Conservation (phyloP, 2,888 invertebrate genomes). For the Latrodectus hesperus region DNA sequence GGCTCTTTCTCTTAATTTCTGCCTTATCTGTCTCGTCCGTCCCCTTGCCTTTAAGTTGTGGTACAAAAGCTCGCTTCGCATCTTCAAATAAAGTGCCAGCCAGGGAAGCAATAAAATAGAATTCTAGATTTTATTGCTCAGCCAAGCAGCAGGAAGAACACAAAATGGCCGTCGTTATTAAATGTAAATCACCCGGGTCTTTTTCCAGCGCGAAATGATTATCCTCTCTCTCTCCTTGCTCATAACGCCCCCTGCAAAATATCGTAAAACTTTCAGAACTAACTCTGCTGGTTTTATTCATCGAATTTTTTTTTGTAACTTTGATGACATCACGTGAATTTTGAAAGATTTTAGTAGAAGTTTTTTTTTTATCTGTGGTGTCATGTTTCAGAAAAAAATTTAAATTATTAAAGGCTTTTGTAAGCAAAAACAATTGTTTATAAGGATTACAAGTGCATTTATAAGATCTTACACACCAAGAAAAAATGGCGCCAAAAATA, state of each 20-base stretch:
- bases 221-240: not conserved
- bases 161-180: not conserved
- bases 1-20: not conserved
- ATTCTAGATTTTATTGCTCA: constrained; percentile 5
- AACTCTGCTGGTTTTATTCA: too few relatives aligned
- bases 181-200: constrained; percentile 5
- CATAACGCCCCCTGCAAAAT: not conserved
- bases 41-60: not conserved
- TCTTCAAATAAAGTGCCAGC: not conserved
- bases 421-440: too few relatives aligned
- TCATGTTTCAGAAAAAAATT: too few relatives aligned
- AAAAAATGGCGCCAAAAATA: too few relatives aligned
- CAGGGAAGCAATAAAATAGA: constrained; percentile 5
- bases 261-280: not conserved
- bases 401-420: too few relatives aligned
- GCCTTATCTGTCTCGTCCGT: not conserved
- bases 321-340: too few relatives aligned
- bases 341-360: too few relatives aligned
- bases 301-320: too few relatives aligned
- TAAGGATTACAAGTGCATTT: too few relatives aligned
- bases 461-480: too few relatives aligned
- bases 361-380: too few relatives aligned
- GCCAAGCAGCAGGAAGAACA: constrained; percentile 4
- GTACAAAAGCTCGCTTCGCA: not conserved
- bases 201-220: not conserved